phyloP scores from a whole-genome alignment of 2,113 vertebrate species.

The Eubucco bourcierii region DNA sequence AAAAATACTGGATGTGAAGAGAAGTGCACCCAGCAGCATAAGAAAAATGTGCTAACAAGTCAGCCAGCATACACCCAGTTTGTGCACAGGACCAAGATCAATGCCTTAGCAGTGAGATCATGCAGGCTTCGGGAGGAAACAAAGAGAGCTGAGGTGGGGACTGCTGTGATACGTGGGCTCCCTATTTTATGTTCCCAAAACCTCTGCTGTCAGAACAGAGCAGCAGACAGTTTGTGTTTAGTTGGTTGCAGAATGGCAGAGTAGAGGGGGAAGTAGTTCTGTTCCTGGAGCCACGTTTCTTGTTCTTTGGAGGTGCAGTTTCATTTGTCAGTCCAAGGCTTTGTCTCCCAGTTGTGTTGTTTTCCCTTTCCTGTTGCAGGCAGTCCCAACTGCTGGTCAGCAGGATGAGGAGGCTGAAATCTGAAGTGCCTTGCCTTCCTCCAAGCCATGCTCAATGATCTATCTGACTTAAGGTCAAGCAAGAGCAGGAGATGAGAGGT shows the following conservation, averaged over 20 bases:
- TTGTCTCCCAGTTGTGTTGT: not conserved
- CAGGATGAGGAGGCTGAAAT: not conserved
- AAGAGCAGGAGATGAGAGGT: not conserved
- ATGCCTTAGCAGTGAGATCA: not conserved
- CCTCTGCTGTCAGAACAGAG: not conserved
- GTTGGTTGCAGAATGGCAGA: not conserved
- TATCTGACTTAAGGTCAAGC: not conserved
- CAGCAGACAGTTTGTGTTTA: not conserved
- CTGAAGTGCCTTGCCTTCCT: not conserved
- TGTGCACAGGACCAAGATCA: not conserved
- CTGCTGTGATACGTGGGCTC: not conserved
- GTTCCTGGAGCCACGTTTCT: not conserved
- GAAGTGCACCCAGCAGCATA: not conserved
- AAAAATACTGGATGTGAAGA: not conserved
- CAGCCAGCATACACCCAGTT: not conserved
- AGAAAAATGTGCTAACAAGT: not conserved
- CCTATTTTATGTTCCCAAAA: fast-evolving
- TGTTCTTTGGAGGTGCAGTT: not conserved
- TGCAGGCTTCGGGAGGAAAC: not conserved
- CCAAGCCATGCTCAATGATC: not conserved
- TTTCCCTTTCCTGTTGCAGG: not conserved
- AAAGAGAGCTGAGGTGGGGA: not conserved
- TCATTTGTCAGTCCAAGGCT: not conserved
- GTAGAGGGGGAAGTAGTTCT: not conserved
- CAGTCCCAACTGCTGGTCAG: not conserved